phyloP scores from a whole-genome alignment of 1,140 invertebrate genomes.

The Drosophila virilis region DNA sequence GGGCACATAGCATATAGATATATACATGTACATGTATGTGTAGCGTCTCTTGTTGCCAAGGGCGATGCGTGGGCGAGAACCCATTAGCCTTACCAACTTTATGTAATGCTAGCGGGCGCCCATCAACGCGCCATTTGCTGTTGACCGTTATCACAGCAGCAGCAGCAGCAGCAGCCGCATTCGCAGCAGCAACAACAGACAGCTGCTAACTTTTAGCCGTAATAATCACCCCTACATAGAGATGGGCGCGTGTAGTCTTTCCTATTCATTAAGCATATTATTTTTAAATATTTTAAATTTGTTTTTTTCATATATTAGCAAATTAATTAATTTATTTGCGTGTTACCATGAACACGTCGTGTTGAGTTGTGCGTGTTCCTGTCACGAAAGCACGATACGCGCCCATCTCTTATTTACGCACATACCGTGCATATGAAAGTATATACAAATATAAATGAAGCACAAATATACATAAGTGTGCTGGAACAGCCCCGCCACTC shows the following conservation, averaged over 20 bases:
- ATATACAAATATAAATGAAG: conserved; percentile 25
- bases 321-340: too few species aligned
- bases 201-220: conserved; percentile 53
- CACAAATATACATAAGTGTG: conserved; percentile 8
- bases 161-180: conserved; percentile 33
- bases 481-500: conserved; percentile 32
- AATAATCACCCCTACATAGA: conserved; percentile 45
- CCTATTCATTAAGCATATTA: background rate
- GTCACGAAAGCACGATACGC: background rate
- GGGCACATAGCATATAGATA: background rate
- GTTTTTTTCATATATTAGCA: too few species aligned
- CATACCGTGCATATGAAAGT: background rate
- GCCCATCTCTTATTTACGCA: background rate
- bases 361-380: background rate
- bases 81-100: conserved; percentile 49
- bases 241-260: background rate
- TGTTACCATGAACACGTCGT: too few species aligned
- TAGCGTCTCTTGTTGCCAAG: conserved; percentile 35
- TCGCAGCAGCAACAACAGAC: conserved; percentile 40
- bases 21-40: conserved; percentile 12
- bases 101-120: conserved; percentile 55
- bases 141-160: conserved; percentile 49
- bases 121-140: conserved; percentile 32
- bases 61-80: conserved; percentile 17
- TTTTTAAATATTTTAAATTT: background rate